Evolutionary conservation across 2,888 invertebrate species (phyloP).

Genomic region (Cephonodes hylas): DNA sequence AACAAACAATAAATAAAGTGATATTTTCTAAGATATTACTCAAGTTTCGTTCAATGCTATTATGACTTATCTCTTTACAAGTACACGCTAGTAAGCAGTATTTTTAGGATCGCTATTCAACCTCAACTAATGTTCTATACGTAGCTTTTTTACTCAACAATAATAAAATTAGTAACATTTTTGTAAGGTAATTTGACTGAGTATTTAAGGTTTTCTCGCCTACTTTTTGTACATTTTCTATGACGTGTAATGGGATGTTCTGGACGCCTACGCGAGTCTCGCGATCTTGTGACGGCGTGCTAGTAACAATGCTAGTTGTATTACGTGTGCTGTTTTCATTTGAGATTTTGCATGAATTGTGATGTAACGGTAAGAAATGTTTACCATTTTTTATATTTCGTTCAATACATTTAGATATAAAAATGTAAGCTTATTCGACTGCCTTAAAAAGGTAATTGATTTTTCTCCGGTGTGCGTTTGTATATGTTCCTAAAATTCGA

Average conservation of each 20-base stretch:
- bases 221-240: slow-evolving; percentile 55
- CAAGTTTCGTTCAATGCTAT: slow-evolving; percentile 47
- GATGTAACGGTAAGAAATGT: slow-evolving; percentile 34
- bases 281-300: neutral
- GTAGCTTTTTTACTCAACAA: slow-evolving; percentile 77
- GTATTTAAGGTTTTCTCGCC: slow-evolving; percentile 44
- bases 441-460: slow-evolving; percentile 60
- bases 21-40: slow-evolving; percentile 72
- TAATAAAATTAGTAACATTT: slow-evolving; percentile 40
- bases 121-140: slow-evolving; percentile 46
- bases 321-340: slow-evolving; percentile 43
- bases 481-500: slow-evolving; percentile 74
- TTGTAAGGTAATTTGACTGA: slow-evolving; percentile 66
- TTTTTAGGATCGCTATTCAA: slow-evolving; percentile 62
- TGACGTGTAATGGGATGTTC: slow-evolving; percentile 3
- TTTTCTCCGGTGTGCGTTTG: slow-evolving; percentile 46
- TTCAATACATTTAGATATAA: slow-evolving; percentile 16
- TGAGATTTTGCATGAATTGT: slow-evolving; percentile 38
- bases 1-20: slow-evolving; percentile 61
- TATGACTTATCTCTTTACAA: slow-evolving; percentile 50
- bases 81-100: slow-evolving; percentile 59
- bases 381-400: slow-evolving; percentile 31
- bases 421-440: slow-evolving; percentile 29
- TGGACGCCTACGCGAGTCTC: neutral
- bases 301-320: slow-evolving; percentile 28